Conservation (phyloP, 2,113 vertebrate species). For the Meleagris gallopavo region DNA sequence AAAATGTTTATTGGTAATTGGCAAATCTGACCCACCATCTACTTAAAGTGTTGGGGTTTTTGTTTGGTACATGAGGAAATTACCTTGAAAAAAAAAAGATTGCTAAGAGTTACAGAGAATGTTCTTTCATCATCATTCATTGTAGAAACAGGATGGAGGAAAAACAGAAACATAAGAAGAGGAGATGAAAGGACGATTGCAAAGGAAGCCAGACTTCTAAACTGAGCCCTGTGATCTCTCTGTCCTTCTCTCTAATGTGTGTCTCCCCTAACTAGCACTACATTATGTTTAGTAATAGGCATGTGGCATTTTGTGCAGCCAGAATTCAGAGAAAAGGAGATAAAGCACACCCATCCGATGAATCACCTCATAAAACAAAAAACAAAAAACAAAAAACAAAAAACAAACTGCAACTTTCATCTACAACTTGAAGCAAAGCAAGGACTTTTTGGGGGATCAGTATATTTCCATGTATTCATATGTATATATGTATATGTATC, state of each 20-base stretch:
- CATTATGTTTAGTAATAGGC: background rate
- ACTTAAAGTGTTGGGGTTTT: background rate
- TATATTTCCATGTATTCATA: background rate
- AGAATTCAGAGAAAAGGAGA: background rate
- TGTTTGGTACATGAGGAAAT: slow-evolving; percentile 44
- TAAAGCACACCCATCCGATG: background rate
- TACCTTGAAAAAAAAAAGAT: background rate
- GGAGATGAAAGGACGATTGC: slow-evolving; percentile 67
- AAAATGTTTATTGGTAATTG: slow-evolving; percentile 47
- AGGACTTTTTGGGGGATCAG: background rate
- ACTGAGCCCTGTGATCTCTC: slow-evolving; percentile 43
- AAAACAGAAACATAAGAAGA: slow-evolving; percentile 35
- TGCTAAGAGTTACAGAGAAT: slow-evolving; percentile 35
- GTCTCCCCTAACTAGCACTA: background rate
- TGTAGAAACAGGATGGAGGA: slow-evolving; percentile 7
- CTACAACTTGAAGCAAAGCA: background rate
- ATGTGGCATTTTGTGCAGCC: background rate
- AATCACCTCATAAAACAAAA: background rate
- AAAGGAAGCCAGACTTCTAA: slow-evolving; percentile 38
- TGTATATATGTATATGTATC: background rate
- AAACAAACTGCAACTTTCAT: background rate
- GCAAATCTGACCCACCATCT: slow-evolving; percentile 18
- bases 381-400: slow-evolving; percentile 1
- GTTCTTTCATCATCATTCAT: slow-evolving; percentile 66
- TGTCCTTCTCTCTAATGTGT: background rate